A percentile compares a stretch with the other conserved stretches of the same genome.
Evolutionary conservation across 2,113 vertebrate genomes (phyloP).

Genomic region (Ceyx cyanopectus): DNA sequence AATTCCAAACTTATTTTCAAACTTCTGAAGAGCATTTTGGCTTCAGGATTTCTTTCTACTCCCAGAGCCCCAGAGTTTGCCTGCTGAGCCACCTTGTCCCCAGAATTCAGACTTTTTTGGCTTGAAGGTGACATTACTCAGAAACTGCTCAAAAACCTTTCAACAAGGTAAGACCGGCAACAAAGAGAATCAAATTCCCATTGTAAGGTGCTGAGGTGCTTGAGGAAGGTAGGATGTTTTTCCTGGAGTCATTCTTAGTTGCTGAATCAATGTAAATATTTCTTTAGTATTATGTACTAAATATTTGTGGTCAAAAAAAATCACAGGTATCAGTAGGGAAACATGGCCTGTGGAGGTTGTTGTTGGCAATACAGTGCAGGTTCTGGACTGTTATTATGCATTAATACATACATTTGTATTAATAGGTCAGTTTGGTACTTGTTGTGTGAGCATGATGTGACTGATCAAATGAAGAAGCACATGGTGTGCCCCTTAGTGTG

Average conservation of each 20-base stretch:
- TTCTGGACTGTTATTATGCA: not conserved
- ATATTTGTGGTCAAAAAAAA: not conserved
- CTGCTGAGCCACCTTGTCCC: not conserved
- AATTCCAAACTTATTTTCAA: slow-evolving; percentile 11
- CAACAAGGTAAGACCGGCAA: not conserved
- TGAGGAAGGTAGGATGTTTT: not conserved
- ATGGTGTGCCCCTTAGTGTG: rapidly evolving
- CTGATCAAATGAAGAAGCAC: not conserved
- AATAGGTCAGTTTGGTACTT: not conserved
- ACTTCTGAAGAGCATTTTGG: slow-evolving; percentile 9
- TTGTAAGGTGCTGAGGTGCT: not conserved
- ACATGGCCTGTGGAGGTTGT: not conserved
- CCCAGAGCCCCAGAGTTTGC: not conserved
- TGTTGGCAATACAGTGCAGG: not conserved
- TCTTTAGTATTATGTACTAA: not conserved
- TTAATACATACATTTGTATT: not conserved
- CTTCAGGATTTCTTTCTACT: not conserved
- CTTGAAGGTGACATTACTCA: not conserved
- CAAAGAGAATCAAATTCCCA: not conserved
- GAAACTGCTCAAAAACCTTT: not conserved
- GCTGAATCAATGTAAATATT: not conserved
- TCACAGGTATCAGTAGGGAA: not conserved
- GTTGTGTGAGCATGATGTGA: rapidly evolving
- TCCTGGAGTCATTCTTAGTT: not conserved
- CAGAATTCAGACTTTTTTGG: not conserved